Conservation (phyloP, 92 coral and sea anemone species). For the Galaxea fascicularis region DNA sequence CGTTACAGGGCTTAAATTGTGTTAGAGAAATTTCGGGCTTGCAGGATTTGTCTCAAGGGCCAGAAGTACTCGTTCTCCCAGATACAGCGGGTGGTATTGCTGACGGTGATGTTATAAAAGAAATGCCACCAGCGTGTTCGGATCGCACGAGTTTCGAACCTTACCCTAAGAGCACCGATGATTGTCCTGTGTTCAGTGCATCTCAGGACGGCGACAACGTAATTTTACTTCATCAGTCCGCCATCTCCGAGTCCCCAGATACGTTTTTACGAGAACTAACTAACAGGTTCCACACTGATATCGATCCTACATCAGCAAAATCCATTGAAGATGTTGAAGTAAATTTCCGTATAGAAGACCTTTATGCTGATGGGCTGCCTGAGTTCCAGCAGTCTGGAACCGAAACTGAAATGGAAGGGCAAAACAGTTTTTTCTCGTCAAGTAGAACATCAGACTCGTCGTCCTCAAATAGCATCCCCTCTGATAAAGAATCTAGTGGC, state of each 20-base stretch:
- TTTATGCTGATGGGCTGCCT: neutral
- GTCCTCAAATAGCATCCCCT: neutral
- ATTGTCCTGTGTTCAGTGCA: neutral
- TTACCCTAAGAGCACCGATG: neutral
- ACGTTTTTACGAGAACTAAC: neutral
- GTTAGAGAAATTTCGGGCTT: neutral
- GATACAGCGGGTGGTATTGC: neutral
- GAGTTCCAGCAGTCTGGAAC: neutral
- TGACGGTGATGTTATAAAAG: neutral
- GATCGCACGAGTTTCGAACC: neutral
- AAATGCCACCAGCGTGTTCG: neutral
- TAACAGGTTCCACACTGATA: neutral
- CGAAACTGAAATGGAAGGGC: neutral
- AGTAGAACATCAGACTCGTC: slow-evolving; percentile 5
- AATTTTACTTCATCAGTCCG: slow-evolving; percentile 14
- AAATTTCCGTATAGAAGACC: neutral
- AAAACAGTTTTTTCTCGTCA: neutral
- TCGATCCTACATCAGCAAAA: neutral
- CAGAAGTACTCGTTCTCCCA: neutral
- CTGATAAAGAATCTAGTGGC: slow-evolving; percentile 4
- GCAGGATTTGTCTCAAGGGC: neutral
- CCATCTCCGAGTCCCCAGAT: slow-evolving; percentile 19
- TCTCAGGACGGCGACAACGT: slow-evolving; percentile 6
- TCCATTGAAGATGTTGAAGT: neutral
- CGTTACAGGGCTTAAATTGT: neutral